Percentiles rank a stretch among this genome's conserved stretches.
phyloP scores from a whole-genome alignment of 1,140 invertebrate species.

The Drosophila pallidifrons region DNA sequence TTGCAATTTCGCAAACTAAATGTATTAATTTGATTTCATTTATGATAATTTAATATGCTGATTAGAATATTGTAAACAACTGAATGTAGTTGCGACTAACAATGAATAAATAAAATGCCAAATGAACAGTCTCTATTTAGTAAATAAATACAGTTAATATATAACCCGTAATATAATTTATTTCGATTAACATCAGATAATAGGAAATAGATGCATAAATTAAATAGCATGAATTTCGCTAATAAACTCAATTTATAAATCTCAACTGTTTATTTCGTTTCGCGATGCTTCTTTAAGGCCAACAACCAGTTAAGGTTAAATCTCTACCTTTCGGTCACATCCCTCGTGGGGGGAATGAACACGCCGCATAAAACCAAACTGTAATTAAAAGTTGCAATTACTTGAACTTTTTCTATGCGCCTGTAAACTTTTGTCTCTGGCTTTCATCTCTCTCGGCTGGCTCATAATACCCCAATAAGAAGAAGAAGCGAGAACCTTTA shows the following conservation, averaged over 20 bases:
- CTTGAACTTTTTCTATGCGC: slow-evolving; percentile 67
- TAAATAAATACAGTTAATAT: not conserved
- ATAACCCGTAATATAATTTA: not conserved
- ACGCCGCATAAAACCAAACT: slow-evolving; percentile 57
- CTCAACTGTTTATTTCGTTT: not conserved
- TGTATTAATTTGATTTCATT: slow-evolving; percentile 12
- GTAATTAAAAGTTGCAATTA: slow-evolving; percentile 73
- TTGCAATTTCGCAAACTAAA: not conserved
- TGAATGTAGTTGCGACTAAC: not conserved
- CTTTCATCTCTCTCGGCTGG: slow-evolving; percentile 38
- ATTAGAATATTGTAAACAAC: slow-evolving; percentile 8
- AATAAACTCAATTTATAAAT: slow-evolving; percentile 21
- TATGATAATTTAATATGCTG: slow-evolving; percentile 3
- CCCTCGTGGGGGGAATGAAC: slow-evolving; percentile 2
- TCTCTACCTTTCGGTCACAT: slow-evolving; percentile 41
- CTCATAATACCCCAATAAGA: slow-evolving; percentile 50
- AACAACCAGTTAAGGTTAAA: slow-evolving; percentile 20
- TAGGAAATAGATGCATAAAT: not conserved
- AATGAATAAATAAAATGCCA: not conserved
- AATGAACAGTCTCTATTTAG: not conserved
- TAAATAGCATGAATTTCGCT: not conserved
- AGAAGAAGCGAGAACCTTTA: slow-evolving; percentile 25
- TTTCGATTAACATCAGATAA: not conserved
- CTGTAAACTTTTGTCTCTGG: slow-evolving; percentile 74
- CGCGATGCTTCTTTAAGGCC: slow-evolving; percentile 9